phyloP scores from a whole-genome alignment of 2,888 invertebrate species.

The Stenichneumon culpator region DNA sequence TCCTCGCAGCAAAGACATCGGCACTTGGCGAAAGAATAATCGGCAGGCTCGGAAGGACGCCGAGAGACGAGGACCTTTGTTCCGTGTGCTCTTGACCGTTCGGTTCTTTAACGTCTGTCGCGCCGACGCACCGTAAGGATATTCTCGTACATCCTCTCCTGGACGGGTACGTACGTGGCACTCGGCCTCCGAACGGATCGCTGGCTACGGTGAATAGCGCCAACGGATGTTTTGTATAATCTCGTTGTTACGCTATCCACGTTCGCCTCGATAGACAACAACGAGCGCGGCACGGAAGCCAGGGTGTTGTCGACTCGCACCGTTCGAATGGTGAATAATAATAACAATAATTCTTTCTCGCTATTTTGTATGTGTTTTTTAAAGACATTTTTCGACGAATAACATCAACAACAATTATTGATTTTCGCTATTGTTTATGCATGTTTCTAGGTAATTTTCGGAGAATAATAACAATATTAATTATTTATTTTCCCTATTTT shows the following conservation, averaged over 20 bases:
- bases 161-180: slow-evolving; percentile 8
- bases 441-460: no score
- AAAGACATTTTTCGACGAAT: no score
- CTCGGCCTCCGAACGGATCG: slow-evolving; percentile 23
- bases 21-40: slow-evolving; percentile 58
- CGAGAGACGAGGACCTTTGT: slow-evolving; percentile 45
- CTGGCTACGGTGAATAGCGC: slow-evolving; percentile 10
- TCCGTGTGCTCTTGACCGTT: background rate
- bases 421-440: no score
- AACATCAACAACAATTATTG: no score
- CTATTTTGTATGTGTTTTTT: no score
- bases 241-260: slow-evolving; percentile 19
- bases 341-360: no score
- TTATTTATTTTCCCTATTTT: no score
- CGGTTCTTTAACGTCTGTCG: background rate
- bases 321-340: slow-evolving; percentile 19
- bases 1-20: slow-evolving; percentile 38
- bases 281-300: slow-evolving; percentile 5
- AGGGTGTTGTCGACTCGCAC: slow-evolving; percentile 26
- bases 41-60: slow-evolving; percentile 37
- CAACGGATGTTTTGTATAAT: background rate
- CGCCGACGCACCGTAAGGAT: slow-evolving; percentile 9
- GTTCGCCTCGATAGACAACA: slow-evolving; percentile 7
- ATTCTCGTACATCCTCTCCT: background rate
- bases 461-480: no score